phyloP scores from a whole-genome alignment of 2,888 invertebrate genomes.

The Leptinotarsa tumamoca region DNA sequence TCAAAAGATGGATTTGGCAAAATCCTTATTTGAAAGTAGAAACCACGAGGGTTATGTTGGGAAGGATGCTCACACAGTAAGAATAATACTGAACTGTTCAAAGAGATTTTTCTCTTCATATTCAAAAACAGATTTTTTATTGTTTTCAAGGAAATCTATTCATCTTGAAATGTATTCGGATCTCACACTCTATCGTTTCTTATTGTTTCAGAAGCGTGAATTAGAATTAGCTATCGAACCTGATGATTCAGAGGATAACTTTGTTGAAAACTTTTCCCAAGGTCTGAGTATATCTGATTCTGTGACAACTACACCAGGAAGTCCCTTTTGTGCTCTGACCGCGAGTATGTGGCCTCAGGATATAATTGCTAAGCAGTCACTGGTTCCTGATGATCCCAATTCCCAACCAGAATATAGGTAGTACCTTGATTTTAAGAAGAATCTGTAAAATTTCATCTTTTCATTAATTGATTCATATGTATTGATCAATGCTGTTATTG shows the following conservation, averaged over 20 bases:
- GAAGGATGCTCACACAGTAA: constrained; percentile 83
- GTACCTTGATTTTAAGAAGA: neutral
- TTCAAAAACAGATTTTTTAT: too few relatives aligned
- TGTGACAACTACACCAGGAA: constrained; percentile 75
- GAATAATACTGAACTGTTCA: constrained; percentile 43
- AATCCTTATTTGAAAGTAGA: constrained; percentile 87
- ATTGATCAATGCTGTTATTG: neutral
- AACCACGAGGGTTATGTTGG: constrained; percentile 93
- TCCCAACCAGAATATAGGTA: constrained; percentile 76
- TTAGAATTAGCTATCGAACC: constrained; percentile 84
- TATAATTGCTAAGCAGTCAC: constrained; percentile 83
- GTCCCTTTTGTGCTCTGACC: constrained; percentile 91
- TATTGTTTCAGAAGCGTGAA: constrained; percentile 74
- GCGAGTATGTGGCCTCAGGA: constrained; percentile 84
- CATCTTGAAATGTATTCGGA: neutral
- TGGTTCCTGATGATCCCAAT: constrained; percentile 81
- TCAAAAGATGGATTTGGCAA: constrained; percentile 86
- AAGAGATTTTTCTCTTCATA: neutral
- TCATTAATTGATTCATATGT: neutral
- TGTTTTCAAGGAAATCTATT: neutral
- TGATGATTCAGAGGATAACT: constrained; percentile 75
- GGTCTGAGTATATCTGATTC: constrained; percentile 79
- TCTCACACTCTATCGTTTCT: neutral
- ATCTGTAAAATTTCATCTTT: neutral
- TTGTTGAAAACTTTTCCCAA: constrained; percentile 72